A percentile compares a stretch with the other conserved stretches of the same genome.
These are phyloP conservation scores for Bos indicus DNA, from an alignment of 2,113 vertebrate species.

Conservation along the genomic window DNA sequence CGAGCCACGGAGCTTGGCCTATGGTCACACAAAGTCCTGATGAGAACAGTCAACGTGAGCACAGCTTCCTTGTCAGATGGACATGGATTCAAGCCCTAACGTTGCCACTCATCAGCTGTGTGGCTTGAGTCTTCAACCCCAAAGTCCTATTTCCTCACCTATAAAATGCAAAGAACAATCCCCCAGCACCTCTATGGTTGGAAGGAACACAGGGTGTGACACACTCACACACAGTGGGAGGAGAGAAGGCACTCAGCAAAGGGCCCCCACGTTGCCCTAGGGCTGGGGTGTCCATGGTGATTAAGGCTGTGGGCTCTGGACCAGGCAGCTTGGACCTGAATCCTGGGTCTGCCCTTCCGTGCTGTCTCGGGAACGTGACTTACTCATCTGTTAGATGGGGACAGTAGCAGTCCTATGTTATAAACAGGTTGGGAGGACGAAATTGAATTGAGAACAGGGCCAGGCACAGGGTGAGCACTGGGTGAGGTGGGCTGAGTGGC, in stretches of 20 bases:
- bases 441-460: not conserved
- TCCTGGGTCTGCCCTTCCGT: not conserved
- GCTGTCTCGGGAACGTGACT: accelerated
- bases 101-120: not conserved
- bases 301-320: not conserved
- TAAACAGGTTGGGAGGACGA: not conserved
- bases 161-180: not conserved
- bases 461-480: not conserved
- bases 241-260: not conserved
- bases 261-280: not conserved
- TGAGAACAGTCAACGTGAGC: accelerated
- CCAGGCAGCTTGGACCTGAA: not conserved
- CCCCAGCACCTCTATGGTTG: not conserved
- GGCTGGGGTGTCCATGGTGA: not conserved
- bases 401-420: not conserved
- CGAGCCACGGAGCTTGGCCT: accelerated
- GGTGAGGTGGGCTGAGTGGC: not conserved
- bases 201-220: not conserved
- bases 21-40: not conserved
- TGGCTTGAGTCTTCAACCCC: not conserved
- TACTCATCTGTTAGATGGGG: not conserved
- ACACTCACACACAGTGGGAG: not conserved
- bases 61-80: not conserved
- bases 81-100: not conserved
- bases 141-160: not conserved